Percentiles rank a stretch among this genome's conserved stretches.
Conservation (phyloP, 2,888 invertebrate genomes). For the Dendrolimus houi region DNA sequence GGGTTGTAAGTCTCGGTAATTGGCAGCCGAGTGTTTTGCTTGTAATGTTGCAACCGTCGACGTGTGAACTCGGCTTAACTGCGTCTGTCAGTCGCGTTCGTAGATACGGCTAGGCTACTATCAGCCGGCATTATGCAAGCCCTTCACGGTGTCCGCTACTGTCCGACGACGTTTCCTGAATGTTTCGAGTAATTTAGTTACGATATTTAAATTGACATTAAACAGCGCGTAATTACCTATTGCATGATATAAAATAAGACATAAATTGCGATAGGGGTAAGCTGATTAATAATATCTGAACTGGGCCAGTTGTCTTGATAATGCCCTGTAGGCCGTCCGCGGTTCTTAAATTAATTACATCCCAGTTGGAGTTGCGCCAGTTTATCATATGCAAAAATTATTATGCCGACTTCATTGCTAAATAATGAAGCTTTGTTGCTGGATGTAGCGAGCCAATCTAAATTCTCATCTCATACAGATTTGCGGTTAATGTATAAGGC, state of each 20-base stretch:
- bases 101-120: conserved; percentile 18
- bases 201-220: conserved; percentile 37
- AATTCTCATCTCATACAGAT: neutral
- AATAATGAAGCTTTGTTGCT: neutral
- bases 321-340: neutral
- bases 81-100: conserved; percentile 29
- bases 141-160: conserved; percentile 28
- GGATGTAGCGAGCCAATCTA: neutral
- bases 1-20: conserved; percentile 54
- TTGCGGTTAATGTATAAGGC: conserved; percentile 27
- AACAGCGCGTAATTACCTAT: conserved; percentile 35
- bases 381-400: too few species aligned
- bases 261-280: conserved; percentile 28
- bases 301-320: neutral
- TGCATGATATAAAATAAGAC: conserved; percentile 27
- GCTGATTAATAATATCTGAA: conserved; percentile 21
- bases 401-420: too few species aligned
- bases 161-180: conserved; percentile 50
- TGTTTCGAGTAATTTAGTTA: conserved; percentile 47
- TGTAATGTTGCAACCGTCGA: conserved; percentile 18
- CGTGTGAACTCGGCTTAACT: conserved; percentile 44
- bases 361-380: neutral
- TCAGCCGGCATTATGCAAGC: conserved; percentile 43
- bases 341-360: conserved; percentile 5
- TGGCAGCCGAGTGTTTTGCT: conserved; percentile 47